Conservation (phyloP, 2,888 invertebrate species). For the Daptonema setosum region DNA sequence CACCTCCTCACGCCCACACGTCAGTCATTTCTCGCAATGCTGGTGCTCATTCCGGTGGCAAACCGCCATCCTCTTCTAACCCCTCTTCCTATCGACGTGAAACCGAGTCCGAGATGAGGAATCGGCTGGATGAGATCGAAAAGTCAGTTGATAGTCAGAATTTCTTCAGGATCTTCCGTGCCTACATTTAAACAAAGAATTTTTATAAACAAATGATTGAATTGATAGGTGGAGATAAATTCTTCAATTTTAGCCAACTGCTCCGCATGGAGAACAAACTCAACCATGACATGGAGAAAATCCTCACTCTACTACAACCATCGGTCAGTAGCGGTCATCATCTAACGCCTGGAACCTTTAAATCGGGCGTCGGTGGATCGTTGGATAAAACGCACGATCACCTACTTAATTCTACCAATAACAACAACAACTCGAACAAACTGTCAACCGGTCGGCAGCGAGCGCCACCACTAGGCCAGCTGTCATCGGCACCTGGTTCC, state of each 20-base stretch:
- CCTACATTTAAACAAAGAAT: too few species aligned
- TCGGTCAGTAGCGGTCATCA: too few species aligned
- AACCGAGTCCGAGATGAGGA: neutral
- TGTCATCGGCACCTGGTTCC: too few species aligned
- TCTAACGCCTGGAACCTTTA: too few species aligned
- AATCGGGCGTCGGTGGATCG: too few species aligned
- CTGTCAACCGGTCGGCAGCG: too few species aligned
- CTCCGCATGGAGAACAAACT: conserved; percentile 50
- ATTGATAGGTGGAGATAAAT: too few species aligned
- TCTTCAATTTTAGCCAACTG: conserved; percentile 35
- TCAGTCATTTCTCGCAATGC: neutral
- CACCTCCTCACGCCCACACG: neutral
- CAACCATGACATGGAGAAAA: conserved; percentile 49
- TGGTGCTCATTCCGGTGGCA: too few species aligned
- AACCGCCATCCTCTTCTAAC: neutral
- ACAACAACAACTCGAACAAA: neutral
- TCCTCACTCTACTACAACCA: conserved; percentile 42
- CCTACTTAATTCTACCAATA: neutral
- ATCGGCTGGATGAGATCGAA: conserved; percentile 1
- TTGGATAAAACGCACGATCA: neutral
- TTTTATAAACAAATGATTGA: neutral
- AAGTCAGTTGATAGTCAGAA: neutral
- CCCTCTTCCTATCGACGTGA: neutral
- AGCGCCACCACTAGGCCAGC: too few species aligned
- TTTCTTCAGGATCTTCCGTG: neutral